phyloP scores from a whole-genome alignment of 2,888 invertebrate species.

The Melinopterus prodromus region DNA sequence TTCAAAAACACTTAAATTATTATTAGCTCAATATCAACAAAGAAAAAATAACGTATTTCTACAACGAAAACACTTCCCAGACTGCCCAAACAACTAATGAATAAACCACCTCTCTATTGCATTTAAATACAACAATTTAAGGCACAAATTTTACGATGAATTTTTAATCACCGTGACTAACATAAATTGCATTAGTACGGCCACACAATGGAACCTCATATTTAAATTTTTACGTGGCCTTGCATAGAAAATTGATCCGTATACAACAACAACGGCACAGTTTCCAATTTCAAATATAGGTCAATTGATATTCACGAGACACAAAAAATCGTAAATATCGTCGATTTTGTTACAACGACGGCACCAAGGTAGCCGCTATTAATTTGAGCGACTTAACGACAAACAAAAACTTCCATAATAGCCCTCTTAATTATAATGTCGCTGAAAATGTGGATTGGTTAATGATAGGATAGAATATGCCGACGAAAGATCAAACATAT shows the following conservation, averaged over 20 bases:
- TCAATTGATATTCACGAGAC: background rate
- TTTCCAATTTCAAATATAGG: background rate
- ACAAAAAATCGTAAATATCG: background rate
- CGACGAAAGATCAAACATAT: background rate
- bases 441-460: background rate
- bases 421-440: background rate
- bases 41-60: too few relatives aligned
- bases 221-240: background rate
- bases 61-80: background rate
- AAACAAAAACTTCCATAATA: background rate
- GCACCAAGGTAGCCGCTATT: background rate
- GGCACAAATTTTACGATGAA: background rate
- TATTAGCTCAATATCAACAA: too few relatives aligned
- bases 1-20: too few relatives aligned
- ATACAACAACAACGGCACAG: conserved; percentile 4
- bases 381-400: background rate
- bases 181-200: background rate
- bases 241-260: conserved; percentile 4
- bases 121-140: background rate
- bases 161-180: background rate
- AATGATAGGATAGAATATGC: background rate
- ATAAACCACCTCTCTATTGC: background rate
- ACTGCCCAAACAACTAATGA: background rate
- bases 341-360: background rate
- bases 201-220: background rate